phyloP scores from a whole-genome alignment of 2,888 invertebrate genomes.

The Mermis nigrescens region DNA sequence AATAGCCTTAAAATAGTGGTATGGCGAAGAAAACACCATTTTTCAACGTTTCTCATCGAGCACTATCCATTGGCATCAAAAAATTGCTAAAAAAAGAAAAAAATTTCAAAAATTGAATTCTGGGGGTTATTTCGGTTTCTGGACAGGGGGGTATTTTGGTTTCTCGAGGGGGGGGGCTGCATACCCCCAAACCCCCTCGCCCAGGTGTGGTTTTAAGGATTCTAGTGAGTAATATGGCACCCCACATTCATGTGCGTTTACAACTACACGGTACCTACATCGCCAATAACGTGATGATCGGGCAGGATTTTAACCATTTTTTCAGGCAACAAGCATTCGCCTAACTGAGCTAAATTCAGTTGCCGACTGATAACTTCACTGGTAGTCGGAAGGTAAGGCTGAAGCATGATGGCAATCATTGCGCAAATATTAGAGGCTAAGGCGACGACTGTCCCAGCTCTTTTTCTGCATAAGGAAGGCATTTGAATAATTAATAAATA shows the following conservation, averaged over 20 bases:
- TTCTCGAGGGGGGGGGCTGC: too few species aligned
- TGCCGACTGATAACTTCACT: slow-evolving; percentile 31
- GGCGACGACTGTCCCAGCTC: slow-evolving; percentile 66
- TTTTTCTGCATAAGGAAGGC: too few species aligned
- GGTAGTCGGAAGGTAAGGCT: slow-evolving; percentile 68
- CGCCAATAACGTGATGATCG: slow-evolving; percentile 62
- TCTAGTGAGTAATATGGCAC: background rate
- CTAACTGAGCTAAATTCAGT: slow-evolving; percentile 43
- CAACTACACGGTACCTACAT: slow-evolving; percentile 32
- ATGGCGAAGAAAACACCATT: too few species aligned
- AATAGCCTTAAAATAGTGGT: too few species aligned
- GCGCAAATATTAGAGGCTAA: slow-evolving; percentile 59
- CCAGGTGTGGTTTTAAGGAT: too few species aligned
- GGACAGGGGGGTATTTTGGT: too few species aligned
- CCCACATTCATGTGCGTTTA: background rate
- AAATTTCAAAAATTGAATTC: too few species aligned
- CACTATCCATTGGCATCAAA: too few species aligned
- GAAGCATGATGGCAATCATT: slow-evolving; percentile 56
- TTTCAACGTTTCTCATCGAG: too few species aligned
- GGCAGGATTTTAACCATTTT: slow-evolving; percentile 43
- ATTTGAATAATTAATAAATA: slow-evolving; percentile 14
- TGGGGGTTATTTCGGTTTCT: too few species aligned
- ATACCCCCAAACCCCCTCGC: too few species aligned
- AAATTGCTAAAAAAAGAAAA: too few species aligned
- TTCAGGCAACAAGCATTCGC: slow-evolving; percentile 24